Evolutionary conservation across 1,140 invertebrate species (phyloP), one percentile per base, ranked within the genome.

Genomic region (Hycleus cichorii): DNA sequence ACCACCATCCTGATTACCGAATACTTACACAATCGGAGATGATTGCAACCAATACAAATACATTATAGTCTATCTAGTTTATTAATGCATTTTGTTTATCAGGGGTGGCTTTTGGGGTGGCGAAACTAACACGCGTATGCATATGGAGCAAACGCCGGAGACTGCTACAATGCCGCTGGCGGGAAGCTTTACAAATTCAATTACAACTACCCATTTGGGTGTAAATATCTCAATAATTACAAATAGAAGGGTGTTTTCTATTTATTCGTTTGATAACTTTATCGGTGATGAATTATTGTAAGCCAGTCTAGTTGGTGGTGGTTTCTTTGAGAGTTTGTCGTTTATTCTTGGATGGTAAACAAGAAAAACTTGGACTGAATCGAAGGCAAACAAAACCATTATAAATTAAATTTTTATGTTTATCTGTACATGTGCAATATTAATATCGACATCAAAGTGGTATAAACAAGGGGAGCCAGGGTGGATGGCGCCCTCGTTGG

Each of bases 391-490:
- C 51, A 53, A 44, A 53, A 27, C 51, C n/a, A 53, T 53, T 53
- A 53, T 53, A 53, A 53, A 53, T 53, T 53, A 53, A 53, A 53
- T 53, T 53, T 53, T 53, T 53, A 53, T 53, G 51, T 53, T 50
- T 50, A 50, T 50, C 12, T 50, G 51, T 60, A 44, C 43, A 44
- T 49, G 56, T 58, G 40, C 55, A 58, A 55, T 46, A 62, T 63
- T 63, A 63, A 63, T 63, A 63, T 63, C 56, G 56, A 49, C 57
- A 59, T 52, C 43, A 49, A 42, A 58, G 49, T 53, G 61, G 48
- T 50, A 62, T 63, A 63, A 63, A 59, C 57, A 63, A 56, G 61
- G 61, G 49, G 54, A 57, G 49, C 49, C 48, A 46, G 49, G 49
- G 55, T 32, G 39, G 56, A 51, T 39, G 56, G 53, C 52, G 51